Evolutionary conservation across 2,797 vertebrate species (phyloP).

Genomic region (Eulemur albifrons): DNA sequence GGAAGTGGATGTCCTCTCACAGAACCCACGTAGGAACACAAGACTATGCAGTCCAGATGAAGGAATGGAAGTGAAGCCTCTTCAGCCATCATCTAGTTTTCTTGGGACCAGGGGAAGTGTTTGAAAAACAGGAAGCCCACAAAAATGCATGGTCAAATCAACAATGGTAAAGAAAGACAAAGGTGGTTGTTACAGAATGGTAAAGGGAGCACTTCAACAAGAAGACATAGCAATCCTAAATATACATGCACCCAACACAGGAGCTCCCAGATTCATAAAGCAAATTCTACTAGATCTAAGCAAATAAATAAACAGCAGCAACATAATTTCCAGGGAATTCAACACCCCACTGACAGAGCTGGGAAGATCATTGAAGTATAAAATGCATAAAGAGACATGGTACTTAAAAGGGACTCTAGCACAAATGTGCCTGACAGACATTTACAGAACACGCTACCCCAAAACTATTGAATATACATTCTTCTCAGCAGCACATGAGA

Average conservation of each 20-base stretch:
- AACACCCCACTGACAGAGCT: neutral
- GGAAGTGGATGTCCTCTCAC: too few relatives aligned
- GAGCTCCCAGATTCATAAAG: neutral
- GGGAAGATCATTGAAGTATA: neutral
- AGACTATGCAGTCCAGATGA: fast-evolving
- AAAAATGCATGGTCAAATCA: neutral
- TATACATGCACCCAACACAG: neutral
- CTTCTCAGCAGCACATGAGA: neutral
- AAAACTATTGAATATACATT: neutral
- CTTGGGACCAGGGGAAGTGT: neutral
- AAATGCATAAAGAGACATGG: neutral
- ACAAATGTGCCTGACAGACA: neutral
- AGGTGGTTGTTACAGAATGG: neutral
- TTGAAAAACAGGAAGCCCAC: neutral
- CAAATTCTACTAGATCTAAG: neutral
- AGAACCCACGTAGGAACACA: neutral
- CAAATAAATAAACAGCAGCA: neutral
- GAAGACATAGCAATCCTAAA: neutral
- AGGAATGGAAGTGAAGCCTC: too few relatives aligned
- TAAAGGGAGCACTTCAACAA: neutral
- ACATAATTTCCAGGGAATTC: neutral
- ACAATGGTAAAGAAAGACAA: neutral
- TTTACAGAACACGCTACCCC: neutral
- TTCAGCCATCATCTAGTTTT: neutral
- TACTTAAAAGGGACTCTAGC: neutral